phyloP scores from a whole-genome alignment of 1,140 invertebrate genomes.

The Eumaeus atala region DNA sequence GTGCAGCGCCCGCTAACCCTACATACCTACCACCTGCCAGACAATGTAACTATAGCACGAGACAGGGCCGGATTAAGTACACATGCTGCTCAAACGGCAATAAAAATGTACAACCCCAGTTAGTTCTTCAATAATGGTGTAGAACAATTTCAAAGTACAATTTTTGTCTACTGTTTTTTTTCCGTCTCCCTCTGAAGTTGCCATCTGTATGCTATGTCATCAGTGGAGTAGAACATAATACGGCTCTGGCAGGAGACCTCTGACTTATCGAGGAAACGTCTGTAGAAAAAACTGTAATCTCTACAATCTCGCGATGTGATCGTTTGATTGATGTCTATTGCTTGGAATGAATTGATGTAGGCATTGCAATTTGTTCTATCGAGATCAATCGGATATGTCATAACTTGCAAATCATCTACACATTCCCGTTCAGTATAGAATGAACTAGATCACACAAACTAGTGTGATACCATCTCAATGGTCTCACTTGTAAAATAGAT shows the following conservation, averaged over 20 bases:
- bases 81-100: neutral
- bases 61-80: conserved; percentile 33
- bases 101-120: no score
- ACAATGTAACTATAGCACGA: conserved; percentile 42
- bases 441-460: no score
- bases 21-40: conserved; percentile 69
- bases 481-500: no score
- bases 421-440: neutral
- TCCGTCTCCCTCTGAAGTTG: no score
- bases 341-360: no score
- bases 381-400: neutral
- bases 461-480: no score
- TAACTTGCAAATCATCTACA: neutral
- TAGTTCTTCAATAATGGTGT: no score
- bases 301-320: conserved; percentile 11
- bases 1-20: conserved; percentile 61
- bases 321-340: conserved; percentile 16
- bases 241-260: conserved; percentile 10
- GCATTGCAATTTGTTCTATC: no score
- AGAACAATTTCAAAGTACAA: no score
- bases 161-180: no score
- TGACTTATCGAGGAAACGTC: conserved; percentile 28
- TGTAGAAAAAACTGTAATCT: conserved; percentile 14
- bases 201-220: no score
- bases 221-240: no score